Conservation (phyloP, 2,797 vertebrate genomes). For the Synaphobranchus kaupii region DNA sequence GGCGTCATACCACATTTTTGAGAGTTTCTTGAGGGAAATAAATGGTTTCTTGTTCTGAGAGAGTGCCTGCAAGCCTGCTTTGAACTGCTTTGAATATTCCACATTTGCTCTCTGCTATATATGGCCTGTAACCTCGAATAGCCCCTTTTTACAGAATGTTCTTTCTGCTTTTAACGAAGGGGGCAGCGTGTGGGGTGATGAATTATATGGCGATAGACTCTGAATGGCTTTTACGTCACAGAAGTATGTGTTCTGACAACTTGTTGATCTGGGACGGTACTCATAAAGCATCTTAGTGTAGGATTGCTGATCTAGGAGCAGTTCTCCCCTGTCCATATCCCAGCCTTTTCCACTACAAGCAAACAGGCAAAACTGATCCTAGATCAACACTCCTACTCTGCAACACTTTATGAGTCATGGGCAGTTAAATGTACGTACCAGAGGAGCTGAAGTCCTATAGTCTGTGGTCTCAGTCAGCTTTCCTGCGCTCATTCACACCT, state of each 20-base stretch:
- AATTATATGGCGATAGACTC: not conserved
- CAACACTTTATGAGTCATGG: not conserved
- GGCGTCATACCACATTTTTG: not conserved
- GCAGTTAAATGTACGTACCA: not conserved
- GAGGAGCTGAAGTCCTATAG: not conserved
- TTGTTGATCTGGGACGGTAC: not conserved
- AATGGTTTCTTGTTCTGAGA: not conserved
- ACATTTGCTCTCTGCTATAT: not conserved
- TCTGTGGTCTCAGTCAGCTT: not conserved
- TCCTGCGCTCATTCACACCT: not conserved
- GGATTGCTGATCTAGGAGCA: not conserved
- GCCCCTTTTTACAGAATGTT: not conserved
- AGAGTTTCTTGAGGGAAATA: conserved; percentile 3
- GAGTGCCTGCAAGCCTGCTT: not conserved
- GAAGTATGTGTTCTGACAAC: not conserved
- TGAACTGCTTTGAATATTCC: not conserved
- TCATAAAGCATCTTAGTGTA: not conserved
- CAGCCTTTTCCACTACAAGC: not conserved
- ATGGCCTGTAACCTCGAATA: not conserved
- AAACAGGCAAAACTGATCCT: not conserved
- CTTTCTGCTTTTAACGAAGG: not conserved
- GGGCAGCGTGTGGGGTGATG: not conserved
- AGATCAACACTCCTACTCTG: not conserved
- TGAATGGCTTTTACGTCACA: not conserved
- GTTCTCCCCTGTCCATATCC: not conserved